Evolutionary conservation across 2,113 vertebrate species (phyloP).

Genomic region (Uria lomvia): DNA sequence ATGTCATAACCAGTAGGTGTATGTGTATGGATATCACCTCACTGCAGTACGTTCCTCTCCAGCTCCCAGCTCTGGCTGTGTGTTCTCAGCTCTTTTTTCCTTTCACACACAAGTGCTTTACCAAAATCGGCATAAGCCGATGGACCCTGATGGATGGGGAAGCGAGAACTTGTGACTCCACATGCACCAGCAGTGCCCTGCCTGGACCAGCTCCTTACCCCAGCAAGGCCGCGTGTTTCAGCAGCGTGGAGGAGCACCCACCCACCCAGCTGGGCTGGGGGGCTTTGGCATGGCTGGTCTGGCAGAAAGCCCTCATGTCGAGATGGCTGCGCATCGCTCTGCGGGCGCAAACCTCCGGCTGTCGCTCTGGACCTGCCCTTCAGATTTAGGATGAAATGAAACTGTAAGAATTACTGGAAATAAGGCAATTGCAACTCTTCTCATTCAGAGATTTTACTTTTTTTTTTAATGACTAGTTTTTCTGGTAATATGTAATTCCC

Average conservation of each 20-base stretch:
- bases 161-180: background rate
- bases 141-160: fast-evolving
- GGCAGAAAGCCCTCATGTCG: background rate
- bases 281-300: fast-evolving
- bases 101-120: background rate
- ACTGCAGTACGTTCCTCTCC: background rate
- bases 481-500: background rate
- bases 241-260: fast-evolving
- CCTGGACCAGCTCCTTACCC: background rate
- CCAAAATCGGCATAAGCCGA: background rate
- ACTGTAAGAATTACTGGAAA: background rate
- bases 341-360: background rate
- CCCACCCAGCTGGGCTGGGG: background rate
- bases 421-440: background rate
- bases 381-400: background rate
- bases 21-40: fast-evolving
- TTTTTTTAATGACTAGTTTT: background rate
- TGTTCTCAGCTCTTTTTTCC: fast-evolving
- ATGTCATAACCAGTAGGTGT: background rate
- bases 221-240: fast-evolving
- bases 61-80: background rate
- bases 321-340: fast-evolving
- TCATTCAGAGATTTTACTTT: background rate
- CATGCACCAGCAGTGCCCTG: fast-evolving
- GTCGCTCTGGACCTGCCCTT: too few relatives aligned